These are phyloP conservation scores for Diadegma fenestrale DNA, from an alignment of 2,888 invertebrate genomes.

Conservation along the genomic window DNA sequence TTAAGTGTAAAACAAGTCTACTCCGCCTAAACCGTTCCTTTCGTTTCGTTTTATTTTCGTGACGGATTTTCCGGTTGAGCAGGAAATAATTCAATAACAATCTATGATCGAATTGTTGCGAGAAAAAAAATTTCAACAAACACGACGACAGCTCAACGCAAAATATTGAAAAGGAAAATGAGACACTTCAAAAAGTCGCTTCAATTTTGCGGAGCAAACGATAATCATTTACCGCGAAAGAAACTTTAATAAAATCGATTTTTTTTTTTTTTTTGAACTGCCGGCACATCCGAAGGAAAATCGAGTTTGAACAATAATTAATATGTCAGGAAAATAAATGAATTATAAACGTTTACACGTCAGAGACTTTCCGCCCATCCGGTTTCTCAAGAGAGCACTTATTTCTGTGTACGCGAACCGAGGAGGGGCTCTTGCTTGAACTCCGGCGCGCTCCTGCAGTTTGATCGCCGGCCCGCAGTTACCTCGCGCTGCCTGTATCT, in stretches of 20 bases:
- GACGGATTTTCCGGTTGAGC: no score
- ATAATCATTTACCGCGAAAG: no score
- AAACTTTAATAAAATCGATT: no score
- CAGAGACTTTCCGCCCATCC: conserved; percentile 65
- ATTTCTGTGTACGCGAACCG: conserved; percentile 31
- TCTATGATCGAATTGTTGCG: no score
- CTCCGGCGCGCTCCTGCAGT: conserved; percentile 58
- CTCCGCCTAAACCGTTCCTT: not conserved
- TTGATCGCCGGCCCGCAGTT: conserved; percentile 39
- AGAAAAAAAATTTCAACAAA: no score
- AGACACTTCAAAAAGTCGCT: no score
- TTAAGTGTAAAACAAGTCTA: no score
- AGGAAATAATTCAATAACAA: no score
- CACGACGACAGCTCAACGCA: no score
- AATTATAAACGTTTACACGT: conserved; percentile 10
- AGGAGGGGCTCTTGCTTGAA: conserved; percentile 38
- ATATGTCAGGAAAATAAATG: not conserved
- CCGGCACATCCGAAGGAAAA: not conserved
- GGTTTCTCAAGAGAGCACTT: conserved; percentile 61
- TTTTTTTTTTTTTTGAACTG: not conserved
- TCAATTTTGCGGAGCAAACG: no score
- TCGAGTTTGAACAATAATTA: not conserved
- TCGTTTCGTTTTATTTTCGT: no score
- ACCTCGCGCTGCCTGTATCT: conserved; percentile 58
- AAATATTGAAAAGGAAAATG: no score